Evolutionary conservation across 2,113 vertebrate species (phyloP), one percentile per base, ranked within the genome.

Genomic region (Sander lucioperca): DNA sequence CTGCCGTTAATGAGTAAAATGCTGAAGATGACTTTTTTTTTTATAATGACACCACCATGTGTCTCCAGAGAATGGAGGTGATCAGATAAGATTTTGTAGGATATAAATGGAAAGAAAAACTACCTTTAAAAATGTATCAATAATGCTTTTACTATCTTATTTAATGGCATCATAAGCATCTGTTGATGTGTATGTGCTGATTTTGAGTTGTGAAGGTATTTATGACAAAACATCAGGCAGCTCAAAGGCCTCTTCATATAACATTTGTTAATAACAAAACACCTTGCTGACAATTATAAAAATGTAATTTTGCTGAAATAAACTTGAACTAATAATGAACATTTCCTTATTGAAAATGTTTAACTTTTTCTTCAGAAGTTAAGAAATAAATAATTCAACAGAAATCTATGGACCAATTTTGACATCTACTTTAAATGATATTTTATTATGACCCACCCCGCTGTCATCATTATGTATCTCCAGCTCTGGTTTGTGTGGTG

Each of bases 401-500:
- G 6, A 15, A 57, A 43, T 48, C 25, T 13, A 6, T 45, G 12
- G 16, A 76, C 2, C 2, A 48, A 48, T 30, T 57, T 21, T 3
- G 9, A 48, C 0, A 5, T 63, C 8, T 66, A 14, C 15, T 53
- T 33, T 30, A 30, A 25, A 43, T 47, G 2, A 39, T 66, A 23
- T 62, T 1, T 56, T 6, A n/a, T 67, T 77, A 51, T 50, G 8
- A 54, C 19, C 2, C 36, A 14, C 45, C 23, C 15, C 23, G 10
- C 14, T 80, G 48, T 77, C 51, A 21, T 76, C 27, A 19, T 8
- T 77, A n/a, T 89, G 66, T 27, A 39, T 74, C 74, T 76, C 19
- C 62, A 99, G 98, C 97, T 11, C 79, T 94, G 39, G 93, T 97
- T 11, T 99, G 98, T 89, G 97, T 98, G 63, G 97, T 99, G 87